These are phyloP conservation scores for Ochotona princeps DNA, from an alignment of 2,113 vertebrate genomes.

Conservation along the genomic window DNA sequence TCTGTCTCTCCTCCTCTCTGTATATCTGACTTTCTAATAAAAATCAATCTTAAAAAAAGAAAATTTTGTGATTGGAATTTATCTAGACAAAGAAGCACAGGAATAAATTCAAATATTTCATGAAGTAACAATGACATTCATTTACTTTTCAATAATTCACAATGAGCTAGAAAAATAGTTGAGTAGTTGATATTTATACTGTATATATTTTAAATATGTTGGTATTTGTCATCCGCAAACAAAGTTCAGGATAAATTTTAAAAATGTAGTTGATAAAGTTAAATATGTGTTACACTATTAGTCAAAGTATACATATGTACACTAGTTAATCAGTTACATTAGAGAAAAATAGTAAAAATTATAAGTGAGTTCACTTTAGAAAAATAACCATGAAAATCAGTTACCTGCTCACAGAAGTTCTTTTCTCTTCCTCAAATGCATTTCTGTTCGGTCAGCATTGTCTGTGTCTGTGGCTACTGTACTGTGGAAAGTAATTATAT, in stretches of 20 bases:
- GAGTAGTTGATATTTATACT: conserved; percentile 23
- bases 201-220: conserved; percentile 47
- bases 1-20: too few species aligned
- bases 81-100: not conserved
- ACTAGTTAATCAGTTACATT: conserved; percentile 45
- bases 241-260: conserved; percentile 69
- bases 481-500: conserved; percentile 85
- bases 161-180: conserved; percentile 16
- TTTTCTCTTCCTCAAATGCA: conserved; percentile 4
- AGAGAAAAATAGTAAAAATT: conserved; percentile 20
- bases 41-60: not conserved
- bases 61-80: conserved; percentile 38
- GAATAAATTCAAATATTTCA: conserved; percentile 43
- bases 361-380: conserved; percentile 63
- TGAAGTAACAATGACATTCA: conserved; percentile 22
- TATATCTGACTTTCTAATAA: not conserved
- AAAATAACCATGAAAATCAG: conserved; percentile 65
- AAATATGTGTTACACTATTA: conserved; percentile 61
- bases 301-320: conserved; percentile 27
- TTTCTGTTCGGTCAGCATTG: conserved; percentile 85
- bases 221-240: conserved; percentile 48
- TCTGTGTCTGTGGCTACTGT: conserved; percentile 64
- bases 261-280: conserved; percentile 11
- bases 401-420: conserved; percentile 60
- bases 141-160: conserved; percentile 44